Conservation (phyloP, 2,797 vertebrate species). For the Eidolon dupreanum region DNA sequence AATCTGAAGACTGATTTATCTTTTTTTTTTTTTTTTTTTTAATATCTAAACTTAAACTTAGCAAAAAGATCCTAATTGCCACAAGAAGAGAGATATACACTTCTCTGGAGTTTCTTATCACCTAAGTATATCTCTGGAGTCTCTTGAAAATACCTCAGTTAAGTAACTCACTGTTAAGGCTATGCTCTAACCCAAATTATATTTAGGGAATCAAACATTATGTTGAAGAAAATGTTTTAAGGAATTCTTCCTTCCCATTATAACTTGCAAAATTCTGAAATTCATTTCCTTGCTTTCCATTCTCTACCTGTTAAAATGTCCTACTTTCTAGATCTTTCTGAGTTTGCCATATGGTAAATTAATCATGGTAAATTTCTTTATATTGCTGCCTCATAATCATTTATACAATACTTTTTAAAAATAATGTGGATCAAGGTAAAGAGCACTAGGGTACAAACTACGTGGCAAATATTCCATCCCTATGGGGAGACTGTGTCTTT, state of each 20-base stretch:
- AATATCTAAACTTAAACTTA: neutral
- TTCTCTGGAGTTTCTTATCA: neutral
- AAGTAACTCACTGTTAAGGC: neutral
- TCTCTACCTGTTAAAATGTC: neutral
- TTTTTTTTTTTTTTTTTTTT: neutral
- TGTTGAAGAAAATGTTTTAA: neutral
- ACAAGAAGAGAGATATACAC: neutral
- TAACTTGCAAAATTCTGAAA: slow-evolving; percentile 9
- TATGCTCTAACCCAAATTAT: neutral
- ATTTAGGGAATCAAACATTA: neutral
- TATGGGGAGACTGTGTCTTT: neutral
- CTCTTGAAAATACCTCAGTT: neutral
- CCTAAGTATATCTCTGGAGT: neutral
- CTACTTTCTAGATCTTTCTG: neutral
- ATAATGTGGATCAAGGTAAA: neutral
- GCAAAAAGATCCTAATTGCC: neutral
- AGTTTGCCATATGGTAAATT: neutral
- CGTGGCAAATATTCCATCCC: neutral
- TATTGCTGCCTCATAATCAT: neutral
- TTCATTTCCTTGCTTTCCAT: neutral
- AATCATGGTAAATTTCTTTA: neutral
- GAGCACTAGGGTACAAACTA: neutral
- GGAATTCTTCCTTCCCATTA: neutral
- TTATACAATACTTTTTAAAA: neutral
- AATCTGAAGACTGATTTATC: neutral